Base-by-base conservation (phyloP, 2,113 vertebrate species). In the Cariama cristata region DNA sequence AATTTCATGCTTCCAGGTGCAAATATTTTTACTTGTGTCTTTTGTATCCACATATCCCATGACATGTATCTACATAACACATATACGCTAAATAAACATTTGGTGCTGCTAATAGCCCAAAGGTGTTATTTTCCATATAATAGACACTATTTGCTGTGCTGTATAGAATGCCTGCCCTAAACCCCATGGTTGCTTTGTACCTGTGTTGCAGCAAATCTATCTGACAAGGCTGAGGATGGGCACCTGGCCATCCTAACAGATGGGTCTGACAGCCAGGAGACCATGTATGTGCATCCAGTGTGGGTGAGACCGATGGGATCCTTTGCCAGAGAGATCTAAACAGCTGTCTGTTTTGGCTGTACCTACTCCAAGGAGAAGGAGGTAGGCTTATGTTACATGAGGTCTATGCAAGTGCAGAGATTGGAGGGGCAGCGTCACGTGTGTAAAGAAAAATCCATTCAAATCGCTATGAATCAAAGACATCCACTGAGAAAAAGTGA, bases 281-380 rank as follows among this genome's bases (percentile, higher is more conserved):
- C 53, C 73, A 45, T 6, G 71, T 44, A 58, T 26, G 49, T 53
- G 45, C 88, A 94, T 50, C 93, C 92, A 90, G 67, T 38, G 77
- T 68, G 74, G 47, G 81, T 83, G 73, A 93, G 85, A 93, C 47
- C 32, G 1, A 86, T 52, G 79, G 63, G 83, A 83, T 59, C 53
- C 83, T 72, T 58, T 62, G 55, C 96, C 90, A 95, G 80, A 44
- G 80, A 73, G 55, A 58, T 72, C 80, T 49, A 84, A 96, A 79
- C 84, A 97, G 86, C 91, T 95, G 87, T 73, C 85, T 72, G 86
- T 85, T 95, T 93, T 82, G 79, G 73, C 83, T 88, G 69, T 56
- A 42, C 27, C 81, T 72, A 7, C 44, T 72, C 50, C 64, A 49
- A 53, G 49, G 53, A 90, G 86, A 81, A 90, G 47, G 24, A 50